A percentile compares a stretch with the other conserved stretches of the same genome.
These are phyloP conservation scores for Plagodis dolabraria DNA, from an alignment of 2,888 invertebrate species.

Conservation along the genomic window DNA sequence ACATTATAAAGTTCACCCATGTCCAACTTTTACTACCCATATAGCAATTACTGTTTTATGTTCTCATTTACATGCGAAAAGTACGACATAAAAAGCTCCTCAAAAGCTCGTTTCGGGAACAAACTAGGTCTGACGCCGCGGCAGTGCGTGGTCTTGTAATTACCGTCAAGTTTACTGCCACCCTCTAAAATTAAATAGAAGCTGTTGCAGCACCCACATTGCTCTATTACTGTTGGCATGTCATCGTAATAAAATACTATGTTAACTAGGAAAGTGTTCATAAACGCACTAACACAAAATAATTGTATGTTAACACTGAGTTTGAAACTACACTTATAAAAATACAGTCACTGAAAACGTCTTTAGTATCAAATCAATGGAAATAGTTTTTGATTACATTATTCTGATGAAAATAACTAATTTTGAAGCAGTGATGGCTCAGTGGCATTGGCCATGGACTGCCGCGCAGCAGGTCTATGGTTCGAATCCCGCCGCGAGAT, in stretches of 20 bases:
- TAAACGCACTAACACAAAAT: no score
- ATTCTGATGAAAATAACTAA: no score
- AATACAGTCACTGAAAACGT: no score
- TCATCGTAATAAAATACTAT: neutral
- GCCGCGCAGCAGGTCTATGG: no score
- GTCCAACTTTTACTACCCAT: constrained; percentile 1
- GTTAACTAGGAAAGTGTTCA: no score
- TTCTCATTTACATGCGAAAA: constrained; percentile 18
- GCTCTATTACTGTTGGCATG: neutral
- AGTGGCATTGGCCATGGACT: no score
- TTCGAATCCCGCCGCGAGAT: no score
- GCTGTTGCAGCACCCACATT: constrained; percentile 2
- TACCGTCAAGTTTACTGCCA: constrained; percentile 20
- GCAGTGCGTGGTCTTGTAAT: constrained; percentile 20
- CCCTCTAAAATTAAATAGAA: constrained; percentile 22
- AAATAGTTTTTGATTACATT: no score
- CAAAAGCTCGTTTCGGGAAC: constrained; percentile 10
- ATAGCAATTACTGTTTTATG: constrained; percentile 8
- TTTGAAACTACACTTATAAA: no score
- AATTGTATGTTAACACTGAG: no score
- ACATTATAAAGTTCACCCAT: constrained; percentile 2
- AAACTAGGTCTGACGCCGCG: constrained; percentile 3
- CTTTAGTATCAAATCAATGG: no score
- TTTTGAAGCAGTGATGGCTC: no score
- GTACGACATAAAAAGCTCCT: constrained; percentile 16